Evolutionary conservation across 2,797 vertebrate species (phyloP), one percentile per base, ranked within the genome.

Genomic region (Hafferia zeledoni): DNA sequence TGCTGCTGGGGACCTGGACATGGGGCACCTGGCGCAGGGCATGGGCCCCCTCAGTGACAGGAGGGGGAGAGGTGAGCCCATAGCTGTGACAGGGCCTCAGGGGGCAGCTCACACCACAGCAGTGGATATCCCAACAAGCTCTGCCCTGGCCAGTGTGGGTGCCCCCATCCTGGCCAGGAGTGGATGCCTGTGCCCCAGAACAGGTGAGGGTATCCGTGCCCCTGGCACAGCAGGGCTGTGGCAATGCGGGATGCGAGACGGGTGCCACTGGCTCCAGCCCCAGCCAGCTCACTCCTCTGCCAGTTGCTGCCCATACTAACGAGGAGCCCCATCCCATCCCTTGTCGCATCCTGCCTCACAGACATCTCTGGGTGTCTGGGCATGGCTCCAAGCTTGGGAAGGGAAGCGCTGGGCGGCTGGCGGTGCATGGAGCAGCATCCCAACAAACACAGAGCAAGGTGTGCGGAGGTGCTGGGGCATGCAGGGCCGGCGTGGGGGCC

Each of bases 251-350:
- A 47, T 10, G 9, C 1, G 2, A 72, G 93, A 30, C 30, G 9
- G 18, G 78, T 10, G 2, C 59, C 2, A 1, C 56, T 71, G 80
- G 70, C 89, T 88, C 33, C 7, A 0, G 39, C 85, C 69, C 43
- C 9, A 11, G 74, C 77, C 72, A 18, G 89, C 46, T 71, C 87
- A 10, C 46, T 91, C 17, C 77, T 77, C 77, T 1, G 61, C 91
- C 87, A 63, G 86, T 87, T 89, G 89, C 94, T 69, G 63, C 9
- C 94, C 95, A 91, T 94, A 87, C 90, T 95, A 93, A 95, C 71
- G 44, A 94, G 74, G 23, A 44, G 75, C 79, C 95, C 90, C 72
- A 4, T 90, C 41, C 68, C 78, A 25, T 35, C n/a, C 33, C 46
- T 67, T 20, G 5, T 27, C 63, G 37, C 19, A 16, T 89, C 89